Base-by-base conservation (phyloP, 2,888 invertebrate species). In the Mesochorus sp. region DNA sequence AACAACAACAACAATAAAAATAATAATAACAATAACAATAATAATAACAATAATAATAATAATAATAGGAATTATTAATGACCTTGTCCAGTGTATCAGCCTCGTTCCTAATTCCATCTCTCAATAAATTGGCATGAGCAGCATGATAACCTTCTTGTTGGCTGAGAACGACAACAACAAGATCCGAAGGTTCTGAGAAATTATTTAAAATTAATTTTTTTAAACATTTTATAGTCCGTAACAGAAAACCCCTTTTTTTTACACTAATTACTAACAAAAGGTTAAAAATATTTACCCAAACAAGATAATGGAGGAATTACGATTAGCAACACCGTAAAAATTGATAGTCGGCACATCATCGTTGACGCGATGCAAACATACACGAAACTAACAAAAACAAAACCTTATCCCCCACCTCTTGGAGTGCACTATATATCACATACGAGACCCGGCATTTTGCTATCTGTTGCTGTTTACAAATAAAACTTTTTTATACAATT, bases 71-170 rank as follows among this genome's bases (percentile, higher is more conserved):
- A n/a, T 62, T 10, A 8, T 81, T 31, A 34, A 34, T 57, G 85
- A 90, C 90, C 80, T 85, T 84, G 51, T 88, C 84, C 34, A 89
- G 76, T 61, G 88, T 83, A 70, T 91, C 83, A 3, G 94, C 92
- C 92, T 95, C 94, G 42, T 91, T 88, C 10, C 92, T 88, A 79
- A 95, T 92, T 84, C 93, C 91, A 49, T 92, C 88, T 84, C 92
- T 92, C 2, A 95, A 91, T 51, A 93, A 90, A 67, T 91, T 86
- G 8, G 95, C 94, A 79, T 94, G 92, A 76, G 92, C 92, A n/a
- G 92, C 91, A 86, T 94, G 93, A 88, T 95, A 94, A 6, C 93
- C 92, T 89, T 95, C 94, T 1, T 92, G 86, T 88, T 95, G 95
- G 85, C 95, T 95, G 61, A 95, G 90, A 83, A 95, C 93, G 31